These are phyloP conservation scores for Zaprionus lachaisei DNA, from an alignment of 1,140 invertebrate species.

Conservation along the genomic window DNA sequence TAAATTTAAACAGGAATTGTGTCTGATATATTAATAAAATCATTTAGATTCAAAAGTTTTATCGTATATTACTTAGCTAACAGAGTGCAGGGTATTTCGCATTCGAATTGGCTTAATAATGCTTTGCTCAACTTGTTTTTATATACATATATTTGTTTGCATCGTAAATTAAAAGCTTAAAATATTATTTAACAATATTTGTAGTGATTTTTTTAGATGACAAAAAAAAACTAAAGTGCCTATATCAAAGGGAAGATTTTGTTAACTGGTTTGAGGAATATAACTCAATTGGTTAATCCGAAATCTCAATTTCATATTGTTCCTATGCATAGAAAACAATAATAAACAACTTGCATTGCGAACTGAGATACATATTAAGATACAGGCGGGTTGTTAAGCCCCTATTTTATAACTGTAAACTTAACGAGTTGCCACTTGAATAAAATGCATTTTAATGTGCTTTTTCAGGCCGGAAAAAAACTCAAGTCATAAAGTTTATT, in stretches of 20 bases:
- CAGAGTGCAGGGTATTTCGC: background rate
- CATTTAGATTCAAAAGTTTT: too few species aligned
- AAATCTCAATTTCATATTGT: background rate
- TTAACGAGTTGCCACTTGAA: background rate
- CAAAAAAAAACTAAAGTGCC: constrained; percentile 4
- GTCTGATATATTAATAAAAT: too few species aligned
- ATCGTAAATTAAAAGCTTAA: constrained; percentile 46
- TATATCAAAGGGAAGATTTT: background rate
- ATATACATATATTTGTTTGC: background rate
- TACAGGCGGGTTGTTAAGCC: background rate
- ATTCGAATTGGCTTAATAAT: background rate
- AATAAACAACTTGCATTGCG: background rate
- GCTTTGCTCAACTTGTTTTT: background rate
- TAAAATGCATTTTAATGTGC: constrained; percentile 9
- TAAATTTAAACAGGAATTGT: too few species aligned
- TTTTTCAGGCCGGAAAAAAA: constrained; percentile 10
- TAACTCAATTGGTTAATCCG: background rate
- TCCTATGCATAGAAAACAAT: background rate
- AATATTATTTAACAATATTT: constrained; percentile 27
- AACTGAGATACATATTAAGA: background rate
- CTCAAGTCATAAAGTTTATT: constrained; percentile 15
- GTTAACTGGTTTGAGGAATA: constrained; percentile 1
- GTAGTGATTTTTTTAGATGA: constrained; percentile 6
- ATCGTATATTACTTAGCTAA: too few species aligned
- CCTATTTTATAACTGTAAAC: constrained; percentile 3